Percentiles rank a stretch among this genome's conserved stretches.
Conservation (phyloP, 2,797 vertebrate genomes). For the Sphenodon punctatus region DNA sequence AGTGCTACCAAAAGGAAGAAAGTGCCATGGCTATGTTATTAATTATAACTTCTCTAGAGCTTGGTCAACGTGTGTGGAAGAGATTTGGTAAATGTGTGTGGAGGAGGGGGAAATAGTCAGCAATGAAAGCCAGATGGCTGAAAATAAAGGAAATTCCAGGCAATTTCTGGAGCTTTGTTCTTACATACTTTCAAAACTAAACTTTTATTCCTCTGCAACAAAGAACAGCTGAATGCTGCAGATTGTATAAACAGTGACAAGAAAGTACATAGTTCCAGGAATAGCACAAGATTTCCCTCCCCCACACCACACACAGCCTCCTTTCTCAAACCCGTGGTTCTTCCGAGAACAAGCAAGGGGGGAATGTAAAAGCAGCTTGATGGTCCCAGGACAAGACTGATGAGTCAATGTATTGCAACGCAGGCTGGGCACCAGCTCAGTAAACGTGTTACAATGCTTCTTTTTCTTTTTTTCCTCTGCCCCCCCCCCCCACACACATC, state of each 20-base stretch:
- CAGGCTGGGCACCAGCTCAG: not conserved
- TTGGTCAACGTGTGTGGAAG: slow-evolving; percentile 70
- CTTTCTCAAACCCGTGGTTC: slow-evolving; percentile 6
- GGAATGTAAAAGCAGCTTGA: not conserved
- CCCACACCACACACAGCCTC: not conserved
- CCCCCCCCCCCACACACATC: not conserved
- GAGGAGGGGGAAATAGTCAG: slow-evolving; percentile 56
- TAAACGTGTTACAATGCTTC: not conserved
- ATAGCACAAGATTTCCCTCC: not conserved
- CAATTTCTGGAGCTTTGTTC: slow-evolving; percentile 75
- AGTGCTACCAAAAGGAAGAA: slow-evolving; percentile 31
- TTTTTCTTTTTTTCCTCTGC: not conserved
- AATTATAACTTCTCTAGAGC: slow-evolving; percentile 70
- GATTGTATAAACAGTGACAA: slow-evolving; percentile 43
- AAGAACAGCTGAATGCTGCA: slow-evolving; percentile 70
- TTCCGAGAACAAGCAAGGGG: slow-evolving; percentile 19
- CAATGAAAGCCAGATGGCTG: slow-evolving; percentile 79
- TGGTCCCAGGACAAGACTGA: not conserved
- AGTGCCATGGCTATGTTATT: slow-evolving; percentile 62
- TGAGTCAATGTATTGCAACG: too few species aligned
- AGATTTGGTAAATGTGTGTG: slow-evolving; percentile 70
- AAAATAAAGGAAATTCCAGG: slow-evolving; percentile 75
- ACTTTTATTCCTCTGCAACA: slow-evolving; percentile 67
- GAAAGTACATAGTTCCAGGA: slow-evolving; percentile 31
- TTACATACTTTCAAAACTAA: slow-evolving; percentile 72